Conservation (phyloP, 2,888 invertebrate species). For the Chalcosyrphus nemorum region DNA sequence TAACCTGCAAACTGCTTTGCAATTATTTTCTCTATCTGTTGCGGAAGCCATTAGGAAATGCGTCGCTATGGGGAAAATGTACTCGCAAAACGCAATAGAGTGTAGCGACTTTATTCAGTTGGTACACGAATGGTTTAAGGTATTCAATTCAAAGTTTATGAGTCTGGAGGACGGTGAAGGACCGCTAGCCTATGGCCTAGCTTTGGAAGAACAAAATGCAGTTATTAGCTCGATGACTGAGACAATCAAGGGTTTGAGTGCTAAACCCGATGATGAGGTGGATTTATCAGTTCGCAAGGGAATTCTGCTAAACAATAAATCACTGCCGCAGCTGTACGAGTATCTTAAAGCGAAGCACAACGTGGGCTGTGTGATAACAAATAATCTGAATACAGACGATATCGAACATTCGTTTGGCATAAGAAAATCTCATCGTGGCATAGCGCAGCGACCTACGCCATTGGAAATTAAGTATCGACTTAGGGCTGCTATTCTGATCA, state of each 20-base stretch:
- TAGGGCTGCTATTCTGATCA: conserved; percentile 19
- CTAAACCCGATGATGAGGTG: neutral
- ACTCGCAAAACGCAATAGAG: conserved; percentile 4
- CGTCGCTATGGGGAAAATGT: conserved; percentile 28
- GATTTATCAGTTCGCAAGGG: conserved; percentile 9
- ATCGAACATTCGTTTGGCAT: conserved; percentile 28
- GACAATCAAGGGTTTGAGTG: neutral
- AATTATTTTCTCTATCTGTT: conserved; percentile 19
- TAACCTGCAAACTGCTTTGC: conserved; percentile 14
- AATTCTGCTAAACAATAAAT: conserved; percentile 19
- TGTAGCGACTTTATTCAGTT: conserved; percentile 36
- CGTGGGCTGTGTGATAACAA: conserved; percentile 13
- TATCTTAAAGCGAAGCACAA: neutral
- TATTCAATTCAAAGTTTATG: conserved; percentile 22
- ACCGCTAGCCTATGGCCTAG: neutral
- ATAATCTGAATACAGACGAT: conserved; percentile 38
- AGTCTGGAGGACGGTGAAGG: too few species aligned
- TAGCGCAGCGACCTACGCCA: conserved; percentile 10
- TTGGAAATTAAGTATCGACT: conserved; percentile 23
- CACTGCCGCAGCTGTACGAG: neutral
- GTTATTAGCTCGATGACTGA: neutral
- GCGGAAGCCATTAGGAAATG: conserved; percentile 32
- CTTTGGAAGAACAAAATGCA: conserved; percentile 17
- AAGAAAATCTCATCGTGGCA: conserved; percentile 8
- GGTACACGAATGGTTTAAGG: conserved; percentile 28